Conservation (phyloP, 2,888 invertebrate genomes). For the Acrobasis repandana region DNA sequence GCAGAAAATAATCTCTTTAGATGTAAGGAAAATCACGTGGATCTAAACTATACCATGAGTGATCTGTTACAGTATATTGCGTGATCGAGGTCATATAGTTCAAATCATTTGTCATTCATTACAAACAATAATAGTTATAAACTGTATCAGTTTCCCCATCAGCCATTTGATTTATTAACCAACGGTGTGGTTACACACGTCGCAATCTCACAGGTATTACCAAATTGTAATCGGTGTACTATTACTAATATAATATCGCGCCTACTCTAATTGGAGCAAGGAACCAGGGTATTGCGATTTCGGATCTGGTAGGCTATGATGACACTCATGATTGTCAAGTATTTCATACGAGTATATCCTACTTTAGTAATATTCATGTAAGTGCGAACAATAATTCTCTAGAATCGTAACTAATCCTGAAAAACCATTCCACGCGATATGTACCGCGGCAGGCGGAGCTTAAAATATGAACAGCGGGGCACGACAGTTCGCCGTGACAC, state of each 20-base stretch:
- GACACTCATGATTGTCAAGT: no score
- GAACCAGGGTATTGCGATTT: slow-evolving; percentile 26
- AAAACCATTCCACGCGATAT: no score
- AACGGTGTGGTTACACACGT: slow-evolving; percentile 37
- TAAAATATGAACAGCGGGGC: no score
- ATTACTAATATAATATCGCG: slow-evolving; percentile 31
- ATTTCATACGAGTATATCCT: no score
- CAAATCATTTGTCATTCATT: slow-evolving; percentile 51
- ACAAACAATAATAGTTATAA: slow-evolving; percentile 38
- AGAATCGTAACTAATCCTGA: no score
- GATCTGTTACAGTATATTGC: slow-evolving; percentile 24
- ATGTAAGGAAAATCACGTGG: no score
- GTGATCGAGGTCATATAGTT: slow-evolving; percentile 37
- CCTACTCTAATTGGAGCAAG: slow-evolving; percentile 32
- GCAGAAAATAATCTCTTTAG: no score
- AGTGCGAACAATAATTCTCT: no score
- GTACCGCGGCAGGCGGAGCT: no score
- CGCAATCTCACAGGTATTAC: slow-evolving; percentile 43
- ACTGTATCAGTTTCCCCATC: slow-evolving; percentile 49
- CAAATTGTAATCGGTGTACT: slow-evolving; percentile 38
- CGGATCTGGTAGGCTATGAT: slow-evolving; percentile 1
- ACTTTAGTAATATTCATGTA: no score
- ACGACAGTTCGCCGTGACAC: no score
- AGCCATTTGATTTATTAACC: slow-evolving; percentile 52
- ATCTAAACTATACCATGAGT: not conserved